Base-by-base conservation (phyloP, 2,888 invertebrate genomes). In the Perithous albicinctus region DNA sequence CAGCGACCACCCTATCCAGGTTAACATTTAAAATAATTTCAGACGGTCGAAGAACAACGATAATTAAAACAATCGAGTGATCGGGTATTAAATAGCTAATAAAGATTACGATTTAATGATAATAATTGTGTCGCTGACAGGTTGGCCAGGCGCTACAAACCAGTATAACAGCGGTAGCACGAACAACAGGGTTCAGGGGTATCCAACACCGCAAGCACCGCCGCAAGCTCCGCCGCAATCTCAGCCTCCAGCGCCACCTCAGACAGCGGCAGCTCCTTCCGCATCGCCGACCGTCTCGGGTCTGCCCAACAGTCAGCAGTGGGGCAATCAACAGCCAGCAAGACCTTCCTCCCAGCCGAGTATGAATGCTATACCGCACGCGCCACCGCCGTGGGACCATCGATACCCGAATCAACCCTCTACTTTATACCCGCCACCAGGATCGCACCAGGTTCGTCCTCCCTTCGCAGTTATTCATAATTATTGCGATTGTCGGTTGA, bases 1-100 rank as follows among this genome's bases (percentile, higher is more conserved):
- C 94, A 94, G 88, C 93, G 96, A 89, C 95, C 95, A 82, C 94
- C 95, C 88, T 96, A 96, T 93, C 90, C 93, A 88, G 95, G 96
- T 95, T 93, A 88, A 93, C 91, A 61, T 8, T 18, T 35, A 12
- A 12, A 35, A 15, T n/a, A 12, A 35, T n/a, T 2, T 2, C 2
- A 4, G 5, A 12, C 6, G n/a, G 38, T 23, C 4, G 18, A 15
- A 29, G 0, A 6, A 15, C 2, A 2, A n/a, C 10, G 12, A 29
- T 1, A 38, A 61, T 48, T 2, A 48, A 48, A 20, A 20, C 8
- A 1, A 20, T 20, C 48, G 20, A 20, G 20, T 18, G 48, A 38
- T 48, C 20, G n/a, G n/a, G 2, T 43, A 43, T 43, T 1, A 54
- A 69, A n/a, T n/a, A n/a, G n/a, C n/a, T 18, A 48, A 51, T 35